A percentile compares a stretch with the other conserved stretches of the same genome.
Conservation (phyloP, 30 jellyfish, hydroid and myxozoan species). For the Chrysaora quinquecirrha region DNA sequence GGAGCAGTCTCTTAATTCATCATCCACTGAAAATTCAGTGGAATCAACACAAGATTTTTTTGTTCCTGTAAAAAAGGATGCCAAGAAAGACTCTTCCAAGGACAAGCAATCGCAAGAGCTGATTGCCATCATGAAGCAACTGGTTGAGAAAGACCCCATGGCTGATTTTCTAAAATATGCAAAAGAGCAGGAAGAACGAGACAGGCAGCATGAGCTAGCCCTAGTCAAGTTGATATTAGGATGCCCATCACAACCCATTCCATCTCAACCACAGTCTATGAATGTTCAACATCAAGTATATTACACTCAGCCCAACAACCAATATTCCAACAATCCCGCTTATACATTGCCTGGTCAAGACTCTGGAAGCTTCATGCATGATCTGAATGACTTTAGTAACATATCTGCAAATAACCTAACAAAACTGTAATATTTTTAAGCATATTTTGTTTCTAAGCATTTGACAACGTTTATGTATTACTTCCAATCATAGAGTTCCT, state of each 20-base stretch:
- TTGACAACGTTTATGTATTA: not conserved
- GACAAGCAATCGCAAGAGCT: constrained; percentile 20
- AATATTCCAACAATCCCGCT: constrained; percentile 9
- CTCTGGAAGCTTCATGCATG: constrained; percentile 33
- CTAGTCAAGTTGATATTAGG: constrained; percentile 12
- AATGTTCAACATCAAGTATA: constrained; percentile 7
- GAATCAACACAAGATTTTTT: constrained; percentile 44
- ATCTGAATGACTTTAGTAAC: constrained; percentile 15
- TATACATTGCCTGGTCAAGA: constrained; percentile 19
- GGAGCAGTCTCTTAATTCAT: constrained; percentile 30
- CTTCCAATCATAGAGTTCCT: not conserved
- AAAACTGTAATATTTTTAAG: constrained; percentile 6
- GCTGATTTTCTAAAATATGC: constrained; percentile 30
- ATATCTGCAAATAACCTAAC: constrained; percentile 20
- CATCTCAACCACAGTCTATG: constrained; percentile 17
- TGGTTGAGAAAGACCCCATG: constrained; percentile 48
- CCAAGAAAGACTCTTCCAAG: constrained; percentile 18
- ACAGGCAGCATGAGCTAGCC: constrained; percentile 49
- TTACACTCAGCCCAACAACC: constrained; percentile 14
- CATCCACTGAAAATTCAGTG: constrained; percentile 22
- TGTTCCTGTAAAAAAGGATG: constrained; percentile 56
- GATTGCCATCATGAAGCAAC: constrained; percentile 21
- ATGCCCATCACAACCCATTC: constrained; percentile 34
- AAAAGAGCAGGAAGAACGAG: constrained; percentile 57
- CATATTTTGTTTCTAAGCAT: not conserved